Percentiles rank a stretch among this genome's conserved stretches.
phyloP scores from a whole-genome alignment of 2,113 vertebrate genomes.

The Polypterus bichir region DNA sequence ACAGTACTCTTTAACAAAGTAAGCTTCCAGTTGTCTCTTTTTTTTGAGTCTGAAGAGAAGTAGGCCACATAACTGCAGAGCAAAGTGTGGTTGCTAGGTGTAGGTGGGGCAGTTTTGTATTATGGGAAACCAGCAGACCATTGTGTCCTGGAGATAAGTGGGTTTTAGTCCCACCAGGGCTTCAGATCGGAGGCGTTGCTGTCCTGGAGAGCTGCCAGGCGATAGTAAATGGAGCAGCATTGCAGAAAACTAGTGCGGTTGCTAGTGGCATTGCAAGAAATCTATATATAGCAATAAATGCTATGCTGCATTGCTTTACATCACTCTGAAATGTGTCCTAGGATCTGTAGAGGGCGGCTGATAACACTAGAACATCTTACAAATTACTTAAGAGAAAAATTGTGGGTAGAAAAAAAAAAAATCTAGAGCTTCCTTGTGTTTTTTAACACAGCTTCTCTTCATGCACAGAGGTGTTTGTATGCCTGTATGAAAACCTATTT shows the following conservation, averaged over 20 bases:
- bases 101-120: conserved; percentile 32
- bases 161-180: conserved; percentile 16
- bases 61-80: not conserved
- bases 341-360: too few species aligned
- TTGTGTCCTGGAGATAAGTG: conserved; percentile 32
- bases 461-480: too few species aligned
- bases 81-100: conserved; percentile 26
- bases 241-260: conserved; percentile 30
- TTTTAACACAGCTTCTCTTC: too few species aligned
- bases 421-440: too few species aligned
- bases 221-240: conserved; percentile 39
- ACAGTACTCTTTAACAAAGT: too few species aligned
- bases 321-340: too few species aligned
- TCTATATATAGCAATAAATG: conserved; percentile 24
- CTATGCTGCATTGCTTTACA: conserved; percentile 9
- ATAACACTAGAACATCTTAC: too few species aligned
- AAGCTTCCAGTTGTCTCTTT: too few species aligned
- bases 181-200: conserved; percentile 22
- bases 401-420: too few species aligned
- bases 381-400: too few species aligned
- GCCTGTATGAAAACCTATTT: too few species aligned
- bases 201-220: conserved; percentile 40
- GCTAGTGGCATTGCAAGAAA: conserved; percentile 41
- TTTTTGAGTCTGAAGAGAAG: not conserved
- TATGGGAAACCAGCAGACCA: conserved; percentile 29